Conservation (phyloP, 2,797 vertebrate species). For the Fistularia tabacaria region DNA sequence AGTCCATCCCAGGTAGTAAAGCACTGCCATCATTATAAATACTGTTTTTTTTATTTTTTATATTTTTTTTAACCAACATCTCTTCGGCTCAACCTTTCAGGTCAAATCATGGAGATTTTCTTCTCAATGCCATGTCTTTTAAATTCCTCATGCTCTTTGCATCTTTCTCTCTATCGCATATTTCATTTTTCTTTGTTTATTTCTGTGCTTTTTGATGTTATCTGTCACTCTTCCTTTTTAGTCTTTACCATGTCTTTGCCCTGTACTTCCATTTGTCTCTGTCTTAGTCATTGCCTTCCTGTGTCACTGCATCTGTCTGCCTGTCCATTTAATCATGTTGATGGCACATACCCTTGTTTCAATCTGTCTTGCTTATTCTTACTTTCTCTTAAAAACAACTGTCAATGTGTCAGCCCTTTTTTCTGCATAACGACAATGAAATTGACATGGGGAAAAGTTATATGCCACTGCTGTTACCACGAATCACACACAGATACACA, state of each 20-base stretch:
- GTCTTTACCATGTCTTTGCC: constrained; percentile 5
- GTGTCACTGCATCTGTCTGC: constrained; percentile 17
- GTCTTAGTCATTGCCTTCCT: constrained; percentile 20
- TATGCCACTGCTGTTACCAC: constrained; percentile 5
- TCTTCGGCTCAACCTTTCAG: constrained; percentile 21
- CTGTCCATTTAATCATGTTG: constrained; percentile 35
- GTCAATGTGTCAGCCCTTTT: constrained; percentile 25
- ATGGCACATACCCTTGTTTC: constrained; percentile 13
- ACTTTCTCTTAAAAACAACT: constrained; percentile 38
- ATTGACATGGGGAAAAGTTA: constrained; percentile 38
- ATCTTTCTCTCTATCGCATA: constrained; percentile 7
- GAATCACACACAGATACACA: constrained; percentile 22
- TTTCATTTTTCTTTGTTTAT: constrained; percentile 10
- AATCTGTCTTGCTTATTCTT: constrained; percentile 31
- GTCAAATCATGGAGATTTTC: constrained; percentile 21
- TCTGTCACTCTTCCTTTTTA: constrained; percentile 10
- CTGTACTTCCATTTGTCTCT: constrained; percentile 5
- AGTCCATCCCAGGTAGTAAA: constrained; percentile 29
- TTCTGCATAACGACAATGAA: constrained; percentile 27
- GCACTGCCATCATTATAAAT: constrained; percentile 40
- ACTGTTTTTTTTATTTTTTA: constrained; percentile 9
- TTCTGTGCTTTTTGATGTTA: constrained; percentile 12
- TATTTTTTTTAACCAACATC: constrained; percentile 40
- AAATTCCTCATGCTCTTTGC: constrained; percentile 13
- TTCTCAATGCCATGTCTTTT: constrained; percentile 16